Percentiles rank a stretch among this genome's conserved stretches.
Evolutionary conservation across 2,888 invertebrate species (phyloP).

Genomic region (Electrophaes corylata): DNA sequence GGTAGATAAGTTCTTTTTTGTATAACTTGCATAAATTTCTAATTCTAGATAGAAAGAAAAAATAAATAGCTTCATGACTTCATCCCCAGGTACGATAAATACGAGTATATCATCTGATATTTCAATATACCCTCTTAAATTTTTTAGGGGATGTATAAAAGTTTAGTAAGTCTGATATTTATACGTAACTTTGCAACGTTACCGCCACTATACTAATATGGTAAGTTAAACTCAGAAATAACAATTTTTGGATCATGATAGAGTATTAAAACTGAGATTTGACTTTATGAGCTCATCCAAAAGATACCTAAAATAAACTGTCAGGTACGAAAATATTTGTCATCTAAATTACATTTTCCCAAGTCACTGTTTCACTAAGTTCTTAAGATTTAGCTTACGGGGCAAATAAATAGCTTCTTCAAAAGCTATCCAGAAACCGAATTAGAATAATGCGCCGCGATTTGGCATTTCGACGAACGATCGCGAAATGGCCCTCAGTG

Average conservation of each 20-base stretch:
- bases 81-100: no score
- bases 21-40: no score
- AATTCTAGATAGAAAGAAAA: no score
- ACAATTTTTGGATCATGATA: not conserved
- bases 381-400: conserved; percentile 63
- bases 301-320: not conserved
- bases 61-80: no score
- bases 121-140: no score
- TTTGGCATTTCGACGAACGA: conserved; percentile 82
- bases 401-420: conserved; percentile 81
- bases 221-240: no score
- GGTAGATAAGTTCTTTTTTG: no score
- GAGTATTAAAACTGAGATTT: conserved; percentile 48
- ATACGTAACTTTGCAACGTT: no score
- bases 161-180: no score
- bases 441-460: conserved; percentile 83
- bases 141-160: no score
- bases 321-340: conserved; percentile 24
- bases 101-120: no score
- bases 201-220: no score
- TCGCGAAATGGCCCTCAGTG: conserved; percentile 74
- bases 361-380: conserved; percentile 32
- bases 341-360: conserved; percentile 25
- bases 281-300: not conserved
- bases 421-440: conserved; percentile 79